Evolutionary conservation across 2,797 vertebrate species (phyloP).

Genomic region (Poeciliopsis paucimaculata): DNA sequence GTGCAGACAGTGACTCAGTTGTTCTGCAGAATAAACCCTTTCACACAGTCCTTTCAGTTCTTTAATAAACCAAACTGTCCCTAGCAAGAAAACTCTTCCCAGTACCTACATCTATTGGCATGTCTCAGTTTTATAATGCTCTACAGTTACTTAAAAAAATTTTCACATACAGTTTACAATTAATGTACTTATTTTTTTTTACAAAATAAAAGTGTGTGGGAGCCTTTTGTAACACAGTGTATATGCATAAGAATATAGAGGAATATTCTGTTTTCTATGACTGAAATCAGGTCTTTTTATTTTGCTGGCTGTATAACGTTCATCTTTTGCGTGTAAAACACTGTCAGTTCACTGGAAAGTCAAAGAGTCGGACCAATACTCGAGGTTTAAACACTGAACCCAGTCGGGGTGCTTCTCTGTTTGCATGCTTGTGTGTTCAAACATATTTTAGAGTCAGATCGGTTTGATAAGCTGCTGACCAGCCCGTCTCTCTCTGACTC

Average conservation of each 20-base stretch:
- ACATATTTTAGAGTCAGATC: neutral
- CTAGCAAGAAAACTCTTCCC: neutral
- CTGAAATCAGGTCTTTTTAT: neutral
- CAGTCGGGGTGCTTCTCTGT: neutral
- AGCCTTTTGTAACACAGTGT: neutral
- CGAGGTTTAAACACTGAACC: neutral
- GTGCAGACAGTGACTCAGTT: neutral
- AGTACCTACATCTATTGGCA: neutral
- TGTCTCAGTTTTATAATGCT: neutral
- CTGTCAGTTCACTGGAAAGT: neutral
- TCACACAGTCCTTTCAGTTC: conserved; percentile 1
- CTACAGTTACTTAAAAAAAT: neutral
- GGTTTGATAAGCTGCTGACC: conserved; percentile 1
- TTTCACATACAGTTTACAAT: neutral
- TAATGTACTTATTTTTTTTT: too few relatives aligned
- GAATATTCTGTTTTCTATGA: neutral
- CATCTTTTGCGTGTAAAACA: neutral
- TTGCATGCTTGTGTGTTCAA: neutral
- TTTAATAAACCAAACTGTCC: neutral
- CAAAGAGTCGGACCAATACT: neutral
- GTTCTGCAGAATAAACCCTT: neutral
- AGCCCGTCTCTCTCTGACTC: conserved; percentile 3
- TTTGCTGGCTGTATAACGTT: neutral
- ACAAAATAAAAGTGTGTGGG: neutral
- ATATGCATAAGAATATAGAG: neutral